Conservation (phyloP, 2,888 invertebrate species). For the Esperia sulphurella region DNA sequence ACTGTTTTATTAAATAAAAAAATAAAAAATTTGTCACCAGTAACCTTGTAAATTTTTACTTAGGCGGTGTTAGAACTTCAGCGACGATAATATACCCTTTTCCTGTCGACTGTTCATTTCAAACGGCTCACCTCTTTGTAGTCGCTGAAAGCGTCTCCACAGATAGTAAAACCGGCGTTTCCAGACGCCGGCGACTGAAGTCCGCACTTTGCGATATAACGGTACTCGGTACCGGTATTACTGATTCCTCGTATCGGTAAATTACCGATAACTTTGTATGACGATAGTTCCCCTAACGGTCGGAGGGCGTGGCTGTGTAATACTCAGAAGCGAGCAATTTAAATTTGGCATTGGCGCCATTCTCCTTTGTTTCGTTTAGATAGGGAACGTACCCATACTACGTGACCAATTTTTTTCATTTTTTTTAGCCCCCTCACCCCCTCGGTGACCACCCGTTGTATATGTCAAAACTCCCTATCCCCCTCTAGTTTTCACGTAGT, state of each 20-base stretch:
- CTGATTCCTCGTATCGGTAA: slow-evolving; percentile 49
- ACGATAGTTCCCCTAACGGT: slow-evolving; percentile 15
- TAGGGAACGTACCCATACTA: neutral
- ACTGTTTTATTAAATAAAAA: too few relatives aligned
- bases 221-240: slow-evolving; percentile 40
- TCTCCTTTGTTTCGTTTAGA: slow-evolving; percentile 5
- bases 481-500: too few relatives aligned
- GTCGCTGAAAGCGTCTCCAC: slow-evolving; percentile 44
- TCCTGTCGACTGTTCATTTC: slow-evolving; percentile 18
- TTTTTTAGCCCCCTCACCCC: too few relatives aligned
- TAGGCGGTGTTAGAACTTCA: too few relatives aligned
- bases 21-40: too few relatives aligned
- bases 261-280: slow-evolving; percentile 36
- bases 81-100: slow-evolving; percentile 8
- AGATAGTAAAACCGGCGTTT: slow-evolving; percentile 49
- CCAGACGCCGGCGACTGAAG: slow-evolving; percentile 51
- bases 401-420: too few relatives aligned
- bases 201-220: slow-evolving; percentile 41
- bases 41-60: too few relatives aligned
- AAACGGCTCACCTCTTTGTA: slow-evolving; percentile 38
- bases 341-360: slow-evolving; percentile 48
- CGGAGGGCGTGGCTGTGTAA: slow-evolving; percentile 19
- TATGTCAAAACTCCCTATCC: too few relatives aligned
- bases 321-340: slow-evolving; percentile 32
- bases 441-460: too few relatives aligned